Conservation (phyloP, 2,113 vertebrate species). For the Cephalopholis sonnerati region DNA sequence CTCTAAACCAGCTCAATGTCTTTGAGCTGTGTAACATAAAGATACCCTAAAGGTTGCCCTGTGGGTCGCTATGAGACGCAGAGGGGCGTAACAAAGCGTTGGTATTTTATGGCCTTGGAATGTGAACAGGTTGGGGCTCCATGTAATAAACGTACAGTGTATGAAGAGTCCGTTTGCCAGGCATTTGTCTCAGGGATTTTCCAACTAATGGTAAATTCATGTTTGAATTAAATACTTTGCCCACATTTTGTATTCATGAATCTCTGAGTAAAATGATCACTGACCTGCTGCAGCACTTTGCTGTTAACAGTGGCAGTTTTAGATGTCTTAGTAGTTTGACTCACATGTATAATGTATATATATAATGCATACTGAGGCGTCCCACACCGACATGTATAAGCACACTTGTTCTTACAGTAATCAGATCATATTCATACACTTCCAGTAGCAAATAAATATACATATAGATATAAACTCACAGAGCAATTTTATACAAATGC, state of each 20-base stretch:
- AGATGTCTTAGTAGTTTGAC: constrained; percentile 48
- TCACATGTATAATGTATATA: constrained; percentile 31
- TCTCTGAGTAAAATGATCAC: constrained; percentile 33
- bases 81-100: no score
- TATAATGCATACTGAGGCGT: constrained; percentile 35
- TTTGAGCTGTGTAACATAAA: no score
- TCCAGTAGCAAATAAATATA: neutral
- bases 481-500: neutral
- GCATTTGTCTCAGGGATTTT: neutral
- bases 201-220: constrained; percentile 38
- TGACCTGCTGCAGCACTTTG: constrained; percentile 47
- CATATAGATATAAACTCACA: constrained; percentile 8
- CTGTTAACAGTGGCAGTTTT: constrained; percentile 56
- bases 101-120: no score
- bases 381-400: constrained; percentile 8
- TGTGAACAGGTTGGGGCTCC: no score
- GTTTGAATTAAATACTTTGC: constrained; percentile 40
- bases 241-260: constrained; percentile 9
- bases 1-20: no score
- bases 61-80: no score
- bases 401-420: neutral
- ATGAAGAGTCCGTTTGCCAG: no score
- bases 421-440: constrained; percentile 8
- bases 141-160: no score
- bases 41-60: no score